Base-by-base conservation (phyloP, 2,113 vertebrate species). In the Neotoma lepida region DNA sequence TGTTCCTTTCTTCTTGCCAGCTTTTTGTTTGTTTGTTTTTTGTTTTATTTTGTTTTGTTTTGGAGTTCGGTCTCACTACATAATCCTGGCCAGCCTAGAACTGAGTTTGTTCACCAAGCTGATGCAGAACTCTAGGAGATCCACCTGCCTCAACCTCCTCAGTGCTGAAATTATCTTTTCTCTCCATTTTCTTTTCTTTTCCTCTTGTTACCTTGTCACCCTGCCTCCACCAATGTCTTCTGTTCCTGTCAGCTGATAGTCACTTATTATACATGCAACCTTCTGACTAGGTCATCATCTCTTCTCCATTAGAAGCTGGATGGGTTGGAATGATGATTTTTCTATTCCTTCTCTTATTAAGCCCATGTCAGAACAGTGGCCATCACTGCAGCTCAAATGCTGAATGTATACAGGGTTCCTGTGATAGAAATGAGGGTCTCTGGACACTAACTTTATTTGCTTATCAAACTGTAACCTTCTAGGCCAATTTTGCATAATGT, bases 401-500 rank as follows among this genome's bases (percentile, higher is more conserved):
- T 35, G 26, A 91, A 54, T 54, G 63, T 24, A 74, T 6, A 77
- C 9, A 68, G 26, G 30, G 26, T 86, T 89, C 44, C n/a, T 89
- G 33, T 41, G 41, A 78, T 85, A 88, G 94, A 92, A 93, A 89
- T 70, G 68, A 78, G 26, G 89, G 51, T 7, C 61, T 89, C 68
- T 87, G 54, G 63, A 39, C 77, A 84, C 33, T 46, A 51, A 78
- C 90, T 96, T 87, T 86, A 91, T 94, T 91, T 80, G 26, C 22
- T 82, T 91, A 93, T 63, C 20, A 80, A 94, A 91, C 85, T 82
- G 28, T 18, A 17, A 91, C 54, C 94, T 24, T 77, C 39, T 91
- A 61, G 44, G 74, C 51, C 81, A 93, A 41, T 85, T 94, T 92
- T 76, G 39, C 73, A 26, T 91, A 20, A 41, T 30, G 35, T 46